Conservation (phyloP, 1,140 invertebrate species). For the Drosophila yakuba region DNA sequence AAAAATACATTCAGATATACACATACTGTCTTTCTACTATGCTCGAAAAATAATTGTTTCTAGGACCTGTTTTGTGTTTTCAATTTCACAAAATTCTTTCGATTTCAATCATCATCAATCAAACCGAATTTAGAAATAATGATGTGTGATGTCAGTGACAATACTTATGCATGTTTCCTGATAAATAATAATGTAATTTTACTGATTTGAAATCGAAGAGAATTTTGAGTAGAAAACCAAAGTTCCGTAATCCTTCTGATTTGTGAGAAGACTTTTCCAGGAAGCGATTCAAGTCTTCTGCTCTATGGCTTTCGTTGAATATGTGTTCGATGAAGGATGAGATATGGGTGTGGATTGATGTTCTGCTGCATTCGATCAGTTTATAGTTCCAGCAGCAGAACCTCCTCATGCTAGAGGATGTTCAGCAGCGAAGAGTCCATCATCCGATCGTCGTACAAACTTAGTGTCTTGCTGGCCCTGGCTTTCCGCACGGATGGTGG, state of each 20-base stretch:
- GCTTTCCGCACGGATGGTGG: conserved; percentile 90
- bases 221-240: background rate
- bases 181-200: background rate
- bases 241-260: background rate
- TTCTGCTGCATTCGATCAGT: conserved; percentile 51
- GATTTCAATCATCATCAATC: conserved; percentile 5
- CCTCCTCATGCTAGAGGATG: conserved; percentile 85
- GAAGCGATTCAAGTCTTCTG: conserved; percentile 38
- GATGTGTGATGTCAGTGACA: no score
- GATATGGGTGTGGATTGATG: conserved; percentile 57
- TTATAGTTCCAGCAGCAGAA: conserved; percentile 84
- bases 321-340: conserved; percentile 62
- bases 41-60: conserved; percentile 47
- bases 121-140: background rate
- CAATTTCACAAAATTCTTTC: background rate
- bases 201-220: conserved; percentile 10
- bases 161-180: background rate
- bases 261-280: conserved; percentile 39
- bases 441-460: conserved; percentile 94
- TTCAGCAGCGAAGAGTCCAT: conserved; percentile 88
- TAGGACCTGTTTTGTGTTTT: conserved; percentile 2
- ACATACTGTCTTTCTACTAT: conserved; percentile 26
- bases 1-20: conserved; percentile 78
- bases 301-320: conserved; percentile 76
- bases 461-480: conserved; percentile 88